Evolutionary conservation across 2,797 vertebrate genomes (phyloP), one percentile per base, ranked within the genome.

Genomic region (Pseudochirops cupreus): DNA sequence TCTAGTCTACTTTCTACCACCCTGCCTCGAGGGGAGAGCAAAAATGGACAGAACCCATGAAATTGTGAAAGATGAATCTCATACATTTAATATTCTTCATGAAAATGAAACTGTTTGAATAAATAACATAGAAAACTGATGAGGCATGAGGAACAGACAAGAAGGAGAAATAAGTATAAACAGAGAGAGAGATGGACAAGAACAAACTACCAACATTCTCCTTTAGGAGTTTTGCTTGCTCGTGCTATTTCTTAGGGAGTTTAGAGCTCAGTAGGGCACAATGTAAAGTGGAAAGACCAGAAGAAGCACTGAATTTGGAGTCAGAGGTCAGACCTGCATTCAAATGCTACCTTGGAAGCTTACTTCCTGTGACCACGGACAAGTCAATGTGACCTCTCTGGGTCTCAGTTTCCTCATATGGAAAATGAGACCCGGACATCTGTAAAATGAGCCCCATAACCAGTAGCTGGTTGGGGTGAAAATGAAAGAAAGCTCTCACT

Each of bases 401-500:
- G 39, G 3, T 7, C 39, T 87, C 74, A 46, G 39, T 87, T 87
- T 87, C 74, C 39, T 87, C 39, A 50, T 50, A 5, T 26, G 21
- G 24, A 82, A 82, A 46, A 82, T 46, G 67, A 74, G 33, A n/a
- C 62, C 33, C 18, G 33, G 62, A 67, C 33, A n/a, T n/a, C 33
- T 67, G 33, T 39, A n/a, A 74, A 39, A 74, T 39, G 7, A 53
- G 56, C 31, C 58, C 92, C 56, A n/a, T 29, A 55, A 94, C 74
- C 24, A 50, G 9, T 58, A 50, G 62, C 12, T 14, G 31, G 53
- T 52, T 33, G 33, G 94, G 74, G 74, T 46, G 39, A 46, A 82
- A 91, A 62, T 94, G 59, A 94, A 87, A 54, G 93, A 50, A 39
- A 39, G 56, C 92, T 58, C 50, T 56, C 87, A 93, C 93, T 91